Evolutionary conservation across 2,797 vertebrate species (phyloP).

Genomic region (Amazona finschi): DNA sequence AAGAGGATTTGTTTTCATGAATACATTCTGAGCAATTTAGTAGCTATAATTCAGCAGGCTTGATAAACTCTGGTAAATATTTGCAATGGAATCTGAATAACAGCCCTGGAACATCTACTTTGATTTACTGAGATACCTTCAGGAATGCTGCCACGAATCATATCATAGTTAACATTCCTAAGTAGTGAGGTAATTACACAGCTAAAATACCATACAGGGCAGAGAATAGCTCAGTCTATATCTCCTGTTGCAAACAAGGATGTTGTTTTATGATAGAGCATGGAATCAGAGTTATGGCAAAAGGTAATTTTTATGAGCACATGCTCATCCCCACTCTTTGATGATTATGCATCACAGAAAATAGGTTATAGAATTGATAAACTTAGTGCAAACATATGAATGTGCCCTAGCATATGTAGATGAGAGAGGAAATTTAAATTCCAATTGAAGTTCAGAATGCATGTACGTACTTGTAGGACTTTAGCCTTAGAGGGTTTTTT

Average conservation of each 20-base stretch:
- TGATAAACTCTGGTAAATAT: constrained; percentile 67
- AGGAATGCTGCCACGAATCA: constrained; percentile 2
- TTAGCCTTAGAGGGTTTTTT: neutral
- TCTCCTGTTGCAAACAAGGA: neutral
- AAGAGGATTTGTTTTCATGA: constrained; percentile 54
- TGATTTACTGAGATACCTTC: neutral
- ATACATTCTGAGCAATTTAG: constrained; percentile 28
- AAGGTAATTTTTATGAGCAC: neutral
- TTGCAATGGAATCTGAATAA: constrained; percentile 62
- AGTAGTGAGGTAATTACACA: neutral
- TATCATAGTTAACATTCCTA: neutral
- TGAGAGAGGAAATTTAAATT: neutral
- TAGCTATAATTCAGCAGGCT: constrained; percentile 48
- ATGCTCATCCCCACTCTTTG: neutral
- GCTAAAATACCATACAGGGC: neutral
- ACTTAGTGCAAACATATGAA: neutral
- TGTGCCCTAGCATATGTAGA: neutral
- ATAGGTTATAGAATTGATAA: neutral
- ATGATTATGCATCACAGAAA: neutral
- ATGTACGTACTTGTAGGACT: neutral
- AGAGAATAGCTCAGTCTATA: neutral
- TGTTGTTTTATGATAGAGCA: neutral
- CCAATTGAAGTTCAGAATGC: neutral
- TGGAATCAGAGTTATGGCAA: neutral
- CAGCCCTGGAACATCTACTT: neutral